Percentiles rank a stretch among this genome's conserved stretches.
phyloP scores from a whole-genome alignment of 2,888 invertebrate genomes.

The Tachina fera region DNA sequence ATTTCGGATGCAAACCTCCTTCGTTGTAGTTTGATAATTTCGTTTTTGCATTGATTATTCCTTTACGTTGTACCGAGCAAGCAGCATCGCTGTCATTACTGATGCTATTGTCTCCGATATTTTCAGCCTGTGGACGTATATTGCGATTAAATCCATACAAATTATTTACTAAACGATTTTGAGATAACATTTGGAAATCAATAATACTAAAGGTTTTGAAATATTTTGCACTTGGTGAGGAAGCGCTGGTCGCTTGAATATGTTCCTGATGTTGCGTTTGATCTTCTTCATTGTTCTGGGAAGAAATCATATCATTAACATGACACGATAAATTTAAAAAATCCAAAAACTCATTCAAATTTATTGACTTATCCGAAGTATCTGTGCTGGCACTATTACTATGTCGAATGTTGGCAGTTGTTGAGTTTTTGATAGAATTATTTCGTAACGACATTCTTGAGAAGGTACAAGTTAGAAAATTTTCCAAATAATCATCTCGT shows the following conservation, averaged over 20 bases:
- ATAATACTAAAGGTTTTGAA: constrained; percentile 68
- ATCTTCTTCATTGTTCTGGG: constrained; percentile 72
- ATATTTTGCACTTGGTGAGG: background rate
- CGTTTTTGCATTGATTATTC: background rate
- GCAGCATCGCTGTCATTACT: constrained; percentile 8
- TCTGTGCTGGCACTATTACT: constrained; percentile 29
- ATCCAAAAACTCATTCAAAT: constrained; percentile 82
- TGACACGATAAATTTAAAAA: constrained; percentile 83
- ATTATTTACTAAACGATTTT: constrained; percentile 80
- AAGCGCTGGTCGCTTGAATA: background rate
- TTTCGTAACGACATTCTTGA: constrained; percentile 29
- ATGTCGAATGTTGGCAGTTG: constrained; percentile 6
- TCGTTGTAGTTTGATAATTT: constrained; percentile 30
- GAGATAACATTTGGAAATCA: constrained; percentile 79
- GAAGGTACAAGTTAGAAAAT: background rate
- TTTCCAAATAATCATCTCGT: background rate
- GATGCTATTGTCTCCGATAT: constrained; percentile 17
- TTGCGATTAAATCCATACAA: constrained; percentile 73
- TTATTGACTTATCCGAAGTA: constrained; percentile 74
- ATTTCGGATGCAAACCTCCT: constrained; percentile 77
- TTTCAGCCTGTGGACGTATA: constrained; percentile 40
- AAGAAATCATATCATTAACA: constrained; percentile 81
- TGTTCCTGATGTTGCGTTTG: constrained; percentile 48
- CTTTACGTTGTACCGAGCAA: background rate
- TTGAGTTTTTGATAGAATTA: constrained; percentile 35